phyloP scores from a whole-genome alignment of 2,797 vertebrate species.

The Smutsia temminckii region DNA sequence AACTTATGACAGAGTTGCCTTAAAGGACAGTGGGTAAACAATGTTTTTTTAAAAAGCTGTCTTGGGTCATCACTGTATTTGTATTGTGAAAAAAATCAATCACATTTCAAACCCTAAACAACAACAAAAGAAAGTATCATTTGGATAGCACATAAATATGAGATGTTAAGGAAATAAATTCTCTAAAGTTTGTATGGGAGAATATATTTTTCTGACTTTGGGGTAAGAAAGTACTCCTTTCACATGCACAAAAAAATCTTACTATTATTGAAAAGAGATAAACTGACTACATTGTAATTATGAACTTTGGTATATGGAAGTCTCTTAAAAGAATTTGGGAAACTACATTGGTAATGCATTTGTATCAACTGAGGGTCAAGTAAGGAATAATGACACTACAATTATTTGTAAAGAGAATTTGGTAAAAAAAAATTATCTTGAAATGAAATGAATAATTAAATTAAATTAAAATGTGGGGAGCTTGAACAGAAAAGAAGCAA shows the following conservation, averaged over 20 bases:
- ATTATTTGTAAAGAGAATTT: neutral
- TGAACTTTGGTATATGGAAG: neutral
- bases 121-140: neutral
- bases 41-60: neutral
- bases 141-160: neutral
- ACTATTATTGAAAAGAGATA: neutral
- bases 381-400: neutral
- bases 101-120: neutral
- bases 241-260: neutral
- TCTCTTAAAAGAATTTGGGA: neutral
- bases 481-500: neutral
- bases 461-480: neutral
- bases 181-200: neutral
- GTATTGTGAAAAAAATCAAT: neutral
- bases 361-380: neutral
- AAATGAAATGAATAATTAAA: too few relatives aligned
- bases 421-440: neutral
- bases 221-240: neutral
- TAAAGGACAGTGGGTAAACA: neutral
- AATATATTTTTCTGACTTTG: neutral
- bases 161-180: neutral
- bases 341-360: neutral
- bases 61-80: neutral
- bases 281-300: neutral
- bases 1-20: neutral